Conservation (phyloP, 23 tunicate genomes). For the Ascidia mentula region DNA sequence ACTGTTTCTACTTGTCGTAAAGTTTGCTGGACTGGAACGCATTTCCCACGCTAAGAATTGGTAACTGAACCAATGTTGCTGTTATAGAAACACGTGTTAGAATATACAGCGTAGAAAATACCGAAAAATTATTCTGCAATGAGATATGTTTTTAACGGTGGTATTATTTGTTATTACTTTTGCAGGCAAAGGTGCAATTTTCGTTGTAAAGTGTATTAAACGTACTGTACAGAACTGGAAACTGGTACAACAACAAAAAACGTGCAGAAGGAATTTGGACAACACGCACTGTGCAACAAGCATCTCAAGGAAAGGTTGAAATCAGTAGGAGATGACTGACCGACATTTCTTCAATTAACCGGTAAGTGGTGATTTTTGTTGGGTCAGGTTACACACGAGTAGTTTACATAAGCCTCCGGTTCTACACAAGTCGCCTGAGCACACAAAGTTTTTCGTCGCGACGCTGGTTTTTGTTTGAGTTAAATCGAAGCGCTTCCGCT, state of each 20-base stretch:
- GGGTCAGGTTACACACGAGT: background rate
- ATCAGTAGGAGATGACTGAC: background rate
- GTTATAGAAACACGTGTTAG: no score
- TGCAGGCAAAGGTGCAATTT: conserved; percentile 1
- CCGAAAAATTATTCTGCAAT: no score
- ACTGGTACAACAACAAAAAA: background rate
- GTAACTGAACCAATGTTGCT: no score
- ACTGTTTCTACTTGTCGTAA: no score
- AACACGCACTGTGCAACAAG: background rate
- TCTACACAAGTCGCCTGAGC: background rate
- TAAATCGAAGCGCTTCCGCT: background rate
- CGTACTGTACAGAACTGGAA: conserved; percentile 3
- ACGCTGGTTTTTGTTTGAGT: background rate
- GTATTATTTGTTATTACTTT: no score
- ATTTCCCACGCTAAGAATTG: no score
- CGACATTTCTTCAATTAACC: background rate
- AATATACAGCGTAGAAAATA: no score
- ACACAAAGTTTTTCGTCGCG: conserved; percentile 2
- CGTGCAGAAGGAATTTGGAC: background rate
- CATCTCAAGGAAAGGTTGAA: background rate
- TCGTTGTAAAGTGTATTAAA: background rate
- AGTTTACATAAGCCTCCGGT: background rate
- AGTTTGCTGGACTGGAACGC: no score
- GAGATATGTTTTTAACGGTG: no score
- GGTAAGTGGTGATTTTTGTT: background rate